These are phyloP conservation scores for Allophyes oxyacanthae DNA, from an alignment of 2,888 invertebrate genomes.

Conservation along the genomic window DNA sequence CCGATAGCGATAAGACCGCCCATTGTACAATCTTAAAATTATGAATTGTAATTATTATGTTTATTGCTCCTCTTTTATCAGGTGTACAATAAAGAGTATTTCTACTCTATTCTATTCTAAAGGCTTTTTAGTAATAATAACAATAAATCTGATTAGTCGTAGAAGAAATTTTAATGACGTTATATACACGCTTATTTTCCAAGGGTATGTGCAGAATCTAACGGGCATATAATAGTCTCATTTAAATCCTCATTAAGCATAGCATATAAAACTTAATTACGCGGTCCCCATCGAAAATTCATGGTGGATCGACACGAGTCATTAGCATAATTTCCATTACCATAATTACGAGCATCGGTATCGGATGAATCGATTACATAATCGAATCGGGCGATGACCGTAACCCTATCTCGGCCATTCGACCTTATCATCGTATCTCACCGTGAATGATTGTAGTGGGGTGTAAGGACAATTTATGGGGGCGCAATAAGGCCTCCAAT, in stretches of 20 bases:
- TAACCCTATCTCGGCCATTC: slow-evolving; percentile 30
- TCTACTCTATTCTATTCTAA: no score
- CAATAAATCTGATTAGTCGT: no score
- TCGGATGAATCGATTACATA: slow-evolving; percentile 40
- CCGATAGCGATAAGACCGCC: no score
- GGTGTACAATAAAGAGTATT: no score
- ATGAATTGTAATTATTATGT: no score
- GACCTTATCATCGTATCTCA: slow-evolving; percentile 45
- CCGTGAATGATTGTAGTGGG: slow-evolving; percentile 42
- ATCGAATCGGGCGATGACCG: slow-evolving; percentile 40
- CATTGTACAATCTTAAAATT: no score
- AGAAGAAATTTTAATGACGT: no score
- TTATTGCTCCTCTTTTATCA: no score
- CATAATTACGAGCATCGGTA: slow-evolving; percentile 40
- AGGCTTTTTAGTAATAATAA: no score
- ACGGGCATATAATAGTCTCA: neutral
- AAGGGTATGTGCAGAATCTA: neutral
- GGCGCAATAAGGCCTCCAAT: slow-evolving; percentile 16
- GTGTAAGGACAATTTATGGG: slow-evolving; percentile 42
- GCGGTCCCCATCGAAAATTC: slow-evolving; percentile 41
- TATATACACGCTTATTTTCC: neutral
- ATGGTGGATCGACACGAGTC: slow-evolving; percentile 36
- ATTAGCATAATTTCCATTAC: slow-evolving; percentile 47
- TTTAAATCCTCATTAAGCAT: slow-evolving; percentile 11
- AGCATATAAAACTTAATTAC: slow-evolving; percentile 41